A percentile compares a stretch with the other conserved stretches of the same genome.
Evolutionary conservation across 2,797 vertebrate genomes (phyloP).

Genomic region (Hephaestus fuliginosus): DNA sequence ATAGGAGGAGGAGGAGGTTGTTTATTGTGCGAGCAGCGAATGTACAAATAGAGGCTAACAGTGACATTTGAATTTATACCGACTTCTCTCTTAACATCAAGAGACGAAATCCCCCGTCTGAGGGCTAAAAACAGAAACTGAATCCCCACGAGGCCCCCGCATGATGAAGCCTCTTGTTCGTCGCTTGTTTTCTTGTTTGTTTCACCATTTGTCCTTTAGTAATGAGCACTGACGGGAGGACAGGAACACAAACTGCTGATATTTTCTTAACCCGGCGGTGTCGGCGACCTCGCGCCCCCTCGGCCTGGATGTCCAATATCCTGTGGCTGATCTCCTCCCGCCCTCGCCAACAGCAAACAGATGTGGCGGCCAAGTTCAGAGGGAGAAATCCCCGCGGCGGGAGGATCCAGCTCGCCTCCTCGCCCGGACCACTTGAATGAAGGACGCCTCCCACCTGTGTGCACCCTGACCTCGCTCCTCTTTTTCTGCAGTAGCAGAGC

Average conservation of each 20-base stretch:
- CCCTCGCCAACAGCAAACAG: constrained; percentile 76
- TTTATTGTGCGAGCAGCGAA: constrained; percentile 52
- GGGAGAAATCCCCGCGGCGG: constrained; percentile 12
- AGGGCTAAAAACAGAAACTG: constrained; percentile 5
- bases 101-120: neutral
- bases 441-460: constrained; percentile 29
- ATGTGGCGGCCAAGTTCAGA: constrained; percentile 69
- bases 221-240: neutral
- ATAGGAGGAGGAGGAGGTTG: constrained; percentile 39
- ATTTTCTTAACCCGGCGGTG: neutral
- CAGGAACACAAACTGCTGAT: neutral
- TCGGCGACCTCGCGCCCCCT: neutral
- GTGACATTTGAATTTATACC: constrained; percentile 75
- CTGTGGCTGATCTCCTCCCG: constrained; percentile 72
- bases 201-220: constrained; percentile 3
- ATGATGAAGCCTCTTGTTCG: constrained; percentile 4
- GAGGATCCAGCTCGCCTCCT: neutral
- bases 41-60: constrained; percentile 66
- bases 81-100: constrained; percentile 39
- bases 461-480: constrained; percentile 26
- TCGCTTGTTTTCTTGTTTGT: neutral
- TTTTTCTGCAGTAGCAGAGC: neutral
- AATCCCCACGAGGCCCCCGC: neutral
- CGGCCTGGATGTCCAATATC: constrained; percentile 73
- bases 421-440: neutral